phyloP scores from a whole-genome alignment of 2,113 vertebrate genomes.

The Sisor rabdophorus region DNA sequence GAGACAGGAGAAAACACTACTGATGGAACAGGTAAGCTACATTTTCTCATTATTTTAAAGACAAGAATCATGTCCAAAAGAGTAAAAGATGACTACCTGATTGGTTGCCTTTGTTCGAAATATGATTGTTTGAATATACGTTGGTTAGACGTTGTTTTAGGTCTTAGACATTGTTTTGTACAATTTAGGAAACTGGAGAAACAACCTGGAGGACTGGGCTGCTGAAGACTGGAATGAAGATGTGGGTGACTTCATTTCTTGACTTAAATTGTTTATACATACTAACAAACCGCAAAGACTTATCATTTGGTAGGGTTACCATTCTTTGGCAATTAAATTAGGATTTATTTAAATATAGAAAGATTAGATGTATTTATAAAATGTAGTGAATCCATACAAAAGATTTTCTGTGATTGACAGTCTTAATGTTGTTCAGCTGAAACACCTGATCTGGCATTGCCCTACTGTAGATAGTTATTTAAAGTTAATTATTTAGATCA shows the following conservation, averaged over 20 bases:
- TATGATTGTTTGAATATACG: neutral
- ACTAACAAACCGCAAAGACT: neutral
- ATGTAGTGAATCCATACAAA: neutral
- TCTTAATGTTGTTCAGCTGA: too few relatives aligned
- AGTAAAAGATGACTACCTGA: neutral
- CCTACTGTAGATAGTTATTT: too few relatives aligned
- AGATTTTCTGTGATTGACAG: too few relatives aligned
- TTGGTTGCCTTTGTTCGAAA: neutral
- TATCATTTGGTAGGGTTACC: neutral
- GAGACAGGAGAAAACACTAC: slow-evolving; percentile 75
- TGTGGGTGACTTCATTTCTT: slow-evolving; percentile 67
- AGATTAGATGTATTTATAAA: too few relatives aligned
- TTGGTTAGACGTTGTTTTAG: neutral
- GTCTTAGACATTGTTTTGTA: neutral
- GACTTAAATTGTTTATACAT: neutral
- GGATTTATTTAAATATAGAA: neutral
- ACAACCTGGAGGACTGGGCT: slow-evolving; percentile 87
- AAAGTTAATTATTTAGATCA: too few relatives aligned
- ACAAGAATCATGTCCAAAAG: neutral
- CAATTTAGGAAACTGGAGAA: slow-evolving; percentile 80
- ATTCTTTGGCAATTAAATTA: neutral
- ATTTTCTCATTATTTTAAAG: neutral
- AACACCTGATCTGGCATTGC: too few relatives aligned
- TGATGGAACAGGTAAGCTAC: slow-evolving; percentile 77
- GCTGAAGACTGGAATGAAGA: slow-evolving; percentile 97